phyloP scores from a whole-genome alignment of 2,113 vertebrate species.

The Aspidoscelis tigris region DNA sequence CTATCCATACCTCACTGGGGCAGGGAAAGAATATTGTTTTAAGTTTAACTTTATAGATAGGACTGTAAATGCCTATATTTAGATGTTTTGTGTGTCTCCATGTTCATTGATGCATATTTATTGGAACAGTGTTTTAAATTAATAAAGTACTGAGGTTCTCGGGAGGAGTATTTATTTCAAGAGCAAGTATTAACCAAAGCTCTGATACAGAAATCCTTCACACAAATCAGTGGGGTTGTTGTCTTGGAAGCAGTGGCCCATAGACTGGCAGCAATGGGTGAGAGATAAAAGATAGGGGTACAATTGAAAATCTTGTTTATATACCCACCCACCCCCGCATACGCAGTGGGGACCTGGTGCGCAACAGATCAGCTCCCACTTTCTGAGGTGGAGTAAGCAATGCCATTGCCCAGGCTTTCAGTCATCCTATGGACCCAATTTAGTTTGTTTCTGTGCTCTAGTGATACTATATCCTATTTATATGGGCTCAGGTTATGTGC shows the following conservation, averaged over 20 bases:
- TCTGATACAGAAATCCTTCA: not conserved
- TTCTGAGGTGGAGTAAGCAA: no score
- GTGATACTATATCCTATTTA: not conserved
- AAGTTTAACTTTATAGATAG: slow-evolving; percentile 64
- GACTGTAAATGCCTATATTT: slow-evolving; percentile 72
- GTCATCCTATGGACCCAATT: no score
- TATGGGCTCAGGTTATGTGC: not conserved
- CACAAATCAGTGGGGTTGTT: not conserved
- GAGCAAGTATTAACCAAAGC: not conserved
- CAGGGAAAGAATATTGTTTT: slow-evolving; percentile 2
- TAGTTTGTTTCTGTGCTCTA: no score
- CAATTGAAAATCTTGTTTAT: no score
- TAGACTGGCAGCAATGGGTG: no score
- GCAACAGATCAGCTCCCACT: no score
- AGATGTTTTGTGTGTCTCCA: slow-evolving; percentile 74
- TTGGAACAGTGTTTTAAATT: slow-evolving; percentile 81
- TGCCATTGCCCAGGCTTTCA: no score
- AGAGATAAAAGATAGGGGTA: no score
- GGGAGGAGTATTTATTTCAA: slow-evolving; percentile 58
- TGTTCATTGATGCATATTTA: slow-evolving; percentile 81
- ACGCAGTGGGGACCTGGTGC: no score
- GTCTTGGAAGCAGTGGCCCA: no score
- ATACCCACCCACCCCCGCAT: no score
- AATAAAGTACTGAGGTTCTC: slow-evolving; percentile 78
- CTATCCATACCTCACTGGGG: slow-evolving; percentile 58